phyloP scores from a whole-genome alignment of 2,113 vertebrate species.

The Psilopsiagon aymara region DNA sequence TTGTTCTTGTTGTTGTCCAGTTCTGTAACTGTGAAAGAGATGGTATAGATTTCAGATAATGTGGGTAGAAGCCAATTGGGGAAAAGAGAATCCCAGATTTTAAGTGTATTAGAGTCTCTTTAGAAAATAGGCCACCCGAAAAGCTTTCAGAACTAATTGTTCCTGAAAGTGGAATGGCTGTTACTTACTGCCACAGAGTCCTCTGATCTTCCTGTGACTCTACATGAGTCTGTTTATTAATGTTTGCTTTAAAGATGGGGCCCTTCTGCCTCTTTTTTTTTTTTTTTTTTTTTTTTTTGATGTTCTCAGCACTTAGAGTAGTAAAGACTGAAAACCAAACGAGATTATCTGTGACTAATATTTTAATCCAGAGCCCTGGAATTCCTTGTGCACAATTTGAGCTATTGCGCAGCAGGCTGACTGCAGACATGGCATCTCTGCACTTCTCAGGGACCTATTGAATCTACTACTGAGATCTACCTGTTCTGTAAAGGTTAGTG shows the following conservation, averaged over 20 bases:
- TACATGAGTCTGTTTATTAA: not conserved
- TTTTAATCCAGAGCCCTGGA: not conserved
- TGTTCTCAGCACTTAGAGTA: not conserved
- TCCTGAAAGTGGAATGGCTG: not conserved
- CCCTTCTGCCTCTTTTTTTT: not conserved
- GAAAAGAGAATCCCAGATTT: not conserved
- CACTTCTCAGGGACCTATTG: not conserved
- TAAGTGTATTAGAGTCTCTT: not conserved
- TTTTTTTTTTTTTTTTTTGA: not conserved
- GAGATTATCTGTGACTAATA: not conserved
- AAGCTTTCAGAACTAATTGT: not conserved
- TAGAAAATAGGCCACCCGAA: not conserved
- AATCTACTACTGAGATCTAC: not conserved
- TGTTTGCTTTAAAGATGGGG: not conserved
- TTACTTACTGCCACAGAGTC: slow-evolving; percentile 11
- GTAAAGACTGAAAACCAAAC: not conserved
- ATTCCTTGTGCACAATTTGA: not conserved
- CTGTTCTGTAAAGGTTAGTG: not conserved
- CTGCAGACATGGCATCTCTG: not conserved
- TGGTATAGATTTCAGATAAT: not conserved
- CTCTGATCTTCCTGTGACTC: not conserved
- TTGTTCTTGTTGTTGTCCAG: not conserved
- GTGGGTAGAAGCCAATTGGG: not conserved
- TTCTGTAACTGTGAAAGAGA: not conserved
- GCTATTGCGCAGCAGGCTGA: not conserved